These are phyloP conservation scores for Steatornis caripensis DNA, from an alignment of 2,113 vertebrate genomes.

Conservation along the genomic window DNA sequence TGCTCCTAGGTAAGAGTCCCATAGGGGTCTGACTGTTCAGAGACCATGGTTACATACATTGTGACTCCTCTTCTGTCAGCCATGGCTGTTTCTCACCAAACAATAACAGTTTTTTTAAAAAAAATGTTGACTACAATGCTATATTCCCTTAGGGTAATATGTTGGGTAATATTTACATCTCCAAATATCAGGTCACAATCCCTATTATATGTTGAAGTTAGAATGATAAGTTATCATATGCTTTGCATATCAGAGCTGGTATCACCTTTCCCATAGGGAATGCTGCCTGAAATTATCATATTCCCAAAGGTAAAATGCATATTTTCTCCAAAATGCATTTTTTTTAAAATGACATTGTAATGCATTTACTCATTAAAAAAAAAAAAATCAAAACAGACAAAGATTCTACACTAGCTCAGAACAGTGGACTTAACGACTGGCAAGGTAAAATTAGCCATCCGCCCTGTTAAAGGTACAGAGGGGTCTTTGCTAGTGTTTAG, in stretches of 20 bases:
- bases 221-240: conserved; percentile 85
- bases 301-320: conserved; percentile 84
- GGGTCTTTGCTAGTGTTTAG: conserved; percentile 76
- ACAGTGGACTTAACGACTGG: conserved; percentile 54
- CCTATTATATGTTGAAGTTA: conserved; percentile 82
- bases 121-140: conserved; percentile 77
- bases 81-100: conserved; percentile 73
- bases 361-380: conserved; percentile 70
- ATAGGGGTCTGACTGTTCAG: conserved; percentile 62
- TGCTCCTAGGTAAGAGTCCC: conserved; percentile 73
- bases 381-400: conserved; percentile 65
- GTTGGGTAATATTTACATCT: conserved; percentile 83
- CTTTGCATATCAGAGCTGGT: conserved; percentile 86
- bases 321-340: conserved; percentile 80
- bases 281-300: conserved; percentile 83
- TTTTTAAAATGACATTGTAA: conserved; percentile 70
- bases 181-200: conserved; percentile 85
- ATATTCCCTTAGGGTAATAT: conserved; percentile 81
- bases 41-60: conserved; percentile 63
- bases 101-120: conserved; percentile 52
- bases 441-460: conserved; percentile 66
- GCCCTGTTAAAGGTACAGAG: conserved; percentile 36
- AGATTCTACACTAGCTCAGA: conserved; percentile 73
- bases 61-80: conserved; percentile 69
- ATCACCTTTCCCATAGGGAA: conserved; percentile 86